A percentile compares a stretch with the other conserved stretches of the same genome.
Conservation (phyloP, 2,888 invertebrate species). For the Athalia rosae region DNA sequence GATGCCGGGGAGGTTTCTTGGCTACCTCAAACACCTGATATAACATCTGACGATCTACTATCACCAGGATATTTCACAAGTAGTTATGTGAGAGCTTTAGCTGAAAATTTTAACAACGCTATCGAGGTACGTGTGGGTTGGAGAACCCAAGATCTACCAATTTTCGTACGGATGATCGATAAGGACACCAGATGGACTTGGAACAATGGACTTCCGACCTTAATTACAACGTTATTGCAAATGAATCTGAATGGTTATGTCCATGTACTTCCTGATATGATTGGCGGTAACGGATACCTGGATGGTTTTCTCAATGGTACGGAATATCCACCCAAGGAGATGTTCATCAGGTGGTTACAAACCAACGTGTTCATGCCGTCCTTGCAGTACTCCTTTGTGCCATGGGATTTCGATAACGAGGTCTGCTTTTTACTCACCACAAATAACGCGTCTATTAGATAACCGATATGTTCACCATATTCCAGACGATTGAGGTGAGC, state of each 20-base stretch:
- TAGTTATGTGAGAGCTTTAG: constrained; percentile 77
- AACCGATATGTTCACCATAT: constrained; percentile 52
- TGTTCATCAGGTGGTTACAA: constrained; percentile 87
- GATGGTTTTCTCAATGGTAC: constrained; percentile 74
- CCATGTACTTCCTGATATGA: constrained; percentile 87
- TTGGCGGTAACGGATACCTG: constrained; percentile 82
- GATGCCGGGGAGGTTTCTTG: constrained; percentile 87
- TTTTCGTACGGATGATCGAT: constrained; percentile 87
- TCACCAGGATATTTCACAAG: constrained; percentile 78
- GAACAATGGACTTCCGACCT: constrained; percentile 82
- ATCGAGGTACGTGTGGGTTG: constrained; percentile 84
- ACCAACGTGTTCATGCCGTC: constrained; percentile 86
- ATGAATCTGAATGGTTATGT: constrained; percentile 77
- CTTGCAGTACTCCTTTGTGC: constrained; percentile 86
- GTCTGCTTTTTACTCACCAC: constrained; percentile 45
- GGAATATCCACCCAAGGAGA: constrained; percentile 74
- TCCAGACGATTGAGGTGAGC: constrained; percentile 79
- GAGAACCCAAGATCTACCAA: constrained; percentile 81
- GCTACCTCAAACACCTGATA: constrained; percentile 79
- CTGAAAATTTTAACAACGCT: constrained; percentile 77
- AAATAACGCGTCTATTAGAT: not conserved
- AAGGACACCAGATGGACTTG: constrained; percentile 83
- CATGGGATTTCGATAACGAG: constrained; percentile 84
- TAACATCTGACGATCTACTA: constrained; percentile 76
- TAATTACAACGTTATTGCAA: constrained; percentile 84